phyloP scores from a whole-genome alignment of 2,888 invertebrate species.

The Isotomurus palustris region DNA sequence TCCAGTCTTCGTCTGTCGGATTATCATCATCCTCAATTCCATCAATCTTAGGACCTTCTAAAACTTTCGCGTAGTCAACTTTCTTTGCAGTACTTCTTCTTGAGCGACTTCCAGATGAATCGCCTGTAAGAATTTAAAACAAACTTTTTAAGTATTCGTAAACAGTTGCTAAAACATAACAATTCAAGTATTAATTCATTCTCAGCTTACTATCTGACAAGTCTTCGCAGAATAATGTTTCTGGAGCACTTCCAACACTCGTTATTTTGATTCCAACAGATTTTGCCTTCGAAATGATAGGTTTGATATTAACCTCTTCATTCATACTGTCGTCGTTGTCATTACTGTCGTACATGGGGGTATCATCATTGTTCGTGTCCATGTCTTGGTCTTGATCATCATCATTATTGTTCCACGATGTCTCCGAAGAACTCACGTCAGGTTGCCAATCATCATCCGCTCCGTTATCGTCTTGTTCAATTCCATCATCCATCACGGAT shows the following conservation, averaged over 20 bases:
- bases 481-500: conserved; percentile 1
- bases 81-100: conserved; percentile 1
- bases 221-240: not conserved
- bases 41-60: conserved; percentile 1
- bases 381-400: too few relatives aligned
- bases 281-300: not conserved
- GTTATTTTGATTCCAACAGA: conserved; percentile 8
- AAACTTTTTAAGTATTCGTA: too few relatives aligned
- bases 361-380: conserved; percentile 3
- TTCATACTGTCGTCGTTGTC: not conserved
- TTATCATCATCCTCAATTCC: conserved; percentile 11
- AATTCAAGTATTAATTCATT: too few relatives aligned
- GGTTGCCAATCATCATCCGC: too few relatives aligned
- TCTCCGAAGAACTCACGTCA: not conserved
- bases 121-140: not conserved
- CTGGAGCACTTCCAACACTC: conserved; percentile 2
- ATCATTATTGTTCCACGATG: conserved; percentile 5
- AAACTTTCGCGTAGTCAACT: conserved; percentile 16
- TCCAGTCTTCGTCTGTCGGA: conserved; percentile 1
- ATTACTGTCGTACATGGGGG: not conserved
- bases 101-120: not conserved
- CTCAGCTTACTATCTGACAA: conserved; percentile 1
- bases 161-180: too few relatives aligned
- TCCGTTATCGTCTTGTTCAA: conserved; percentile 6
- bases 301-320: not conserved